Evolutionary conservation across 2,888 invertebrate genomes (phyloP).

Genomic region (Drosophila villosipedis): DNA sequence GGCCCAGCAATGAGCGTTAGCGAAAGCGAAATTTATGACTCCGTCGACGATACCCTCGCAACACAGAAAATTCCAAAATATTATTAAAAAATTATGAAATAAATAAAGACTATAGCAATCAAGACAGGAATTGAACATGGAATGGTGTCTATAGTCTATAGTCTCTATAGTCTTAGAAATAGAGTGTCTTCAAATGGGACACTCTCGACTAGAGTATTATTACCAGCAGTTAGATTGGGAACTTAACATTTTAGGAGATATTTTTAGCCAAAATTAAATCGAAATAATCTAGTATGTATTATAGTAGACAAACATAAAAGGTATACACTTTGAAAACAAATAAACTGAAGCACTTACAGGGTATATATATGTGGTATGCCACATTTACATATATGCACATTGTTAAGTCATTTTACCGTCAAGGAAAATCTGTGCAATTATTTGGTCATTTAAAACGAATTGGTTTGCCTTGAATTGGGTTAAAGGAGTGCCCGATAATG

Average conservation of each 20-base stretch:
- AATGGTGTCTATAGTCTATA: no score
- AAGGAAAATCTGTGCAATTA: constrained; percentile 59
- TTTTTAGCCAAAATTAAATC: neutral
- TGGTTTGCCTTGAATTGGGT: constrained; percentile 40
- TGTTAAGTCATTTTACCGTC: constrained; percentile 35
- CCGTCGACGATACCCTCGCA: neutral
- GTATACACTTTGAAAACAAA: neutral
- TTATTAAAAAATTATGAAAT: no score
- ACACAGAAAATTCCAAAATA: neutral
- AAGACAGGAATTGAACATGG: no score
- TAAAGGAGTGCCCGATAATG: constrained; percentile 52
- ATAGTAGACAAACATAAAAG: neutral
- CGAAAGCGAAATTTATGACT: neutral
- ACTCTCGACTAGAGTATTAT: neutral
- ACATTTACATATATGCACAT: constrained; percentile 20
- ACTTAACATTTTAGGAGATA: neutral
- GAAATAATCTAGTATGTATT: neutral
- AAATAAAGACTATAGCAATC: no score
- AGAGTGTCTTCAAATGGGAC: neutral
- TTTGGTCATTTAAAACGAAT: constrained; percentile 65
- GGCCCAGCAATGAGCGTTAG: neutral
- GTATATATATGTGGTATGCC: neutral
- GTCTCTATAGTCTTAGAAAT: neutral
- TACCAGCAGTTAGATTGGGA: neutral
- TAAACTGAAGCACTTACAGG: constrained; percentile 5